phyloP scores from a whole-genome alignment of 2,113 vertebrate species.

The Rhagologus leucostigma region DNA sequence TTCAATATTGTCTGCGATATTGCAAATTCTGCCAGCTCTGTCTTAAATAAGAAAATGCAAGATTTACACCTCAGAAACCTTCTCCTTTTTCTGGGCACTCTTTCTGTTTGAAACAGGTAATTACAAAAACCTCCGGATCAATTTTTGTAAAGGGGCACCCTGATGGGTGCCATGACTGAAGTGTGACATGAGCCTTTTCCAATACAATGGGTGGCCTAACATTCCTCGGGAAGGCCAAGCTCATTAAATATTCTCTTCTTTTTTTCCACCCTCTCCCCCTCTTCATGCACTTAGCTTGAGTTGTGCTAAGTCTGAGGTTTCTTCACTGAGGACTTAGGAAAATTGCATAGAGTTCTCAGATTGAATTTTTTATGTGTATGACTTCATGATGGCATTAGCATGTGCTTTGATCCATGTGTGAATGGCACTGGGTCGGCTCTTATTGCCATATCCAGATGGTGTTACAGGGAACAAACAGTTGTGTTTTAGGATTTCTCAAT shows the following conservation, averaged over 20 bases:
- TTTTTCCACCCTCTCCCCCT: constrained; percentile 57
- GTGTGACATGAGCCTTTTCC: constrained; percentile 82
- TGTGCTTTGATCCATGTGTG: constrained; percentile 89
- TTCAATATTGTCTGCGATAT: constrained; percentile 71
- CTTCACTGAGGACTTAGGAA: constrained; percentile 79
- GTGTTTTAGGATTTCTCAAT: constrained; percentile 97
- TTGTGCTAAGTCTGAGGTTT: constrained; percentile 76
- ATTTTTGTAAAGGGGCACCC: constrained; percentile 82
- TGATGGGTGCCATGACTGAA: constrained; percentile 79
- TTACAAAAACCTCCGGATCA: constrained; percentile 79
- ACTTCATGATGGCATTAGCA: constrained; percentile 84
- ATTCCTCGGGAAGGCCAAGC: constrained; percentile 77
- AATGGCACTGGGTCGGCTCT: constrained; percentile 88
- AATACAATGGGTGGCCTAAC: constrained; percentile 85
- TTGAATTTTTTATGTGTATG: constrained; percentile 86
- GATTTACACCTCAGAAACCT: constrained; percentile 67
- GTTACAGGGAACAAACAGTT: constrained; percentile 94
- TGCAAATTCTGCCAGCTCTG: constrained; percentile 53
- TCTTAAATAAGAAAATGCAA: constrained; percentile 59
- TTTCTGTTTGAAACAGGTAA: constrained; percentile 76
- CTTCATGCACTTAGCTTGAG: constrained; percentile 75
- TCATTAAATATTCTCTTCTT: constrained; percentile 81
- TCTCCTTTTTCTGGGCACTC: constrained; percentile 59
- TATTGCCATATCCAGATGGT: constrained; percentile 98
- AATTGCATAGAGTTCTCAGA: constrained; percentile 81